These are phyloP conservation scores for Ormyrus nitidulus DNA, from an alignment of 2,888 invertebrate genomes.

Conservation along the genomic window DNA sequence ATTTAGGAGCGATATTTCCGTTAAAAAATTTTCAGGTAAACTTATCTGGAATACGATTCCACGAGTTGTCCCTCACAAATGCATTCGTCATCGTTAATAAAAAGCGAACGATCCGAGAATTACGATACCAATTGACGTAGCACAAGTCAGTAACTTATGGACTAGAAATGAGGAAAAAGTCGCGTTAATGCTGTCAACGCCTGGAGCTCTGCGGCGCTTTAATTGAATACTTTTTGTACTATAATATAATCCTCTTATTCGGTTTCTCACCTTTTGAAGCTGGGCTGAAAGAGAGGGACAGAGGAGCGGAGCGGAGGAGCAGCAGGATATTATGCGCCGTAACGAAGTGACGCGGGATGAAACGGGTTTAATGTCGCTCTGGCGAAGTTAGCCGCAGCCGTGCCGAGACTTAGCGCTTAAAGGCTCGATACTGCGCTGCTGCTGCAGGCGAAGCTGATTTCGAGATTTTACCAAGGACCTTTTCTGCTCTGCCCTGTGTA, in stretches of 20 bases:
- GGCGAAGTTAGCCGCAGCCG: background rate
- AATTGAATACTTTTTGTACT: constrained; percentile 34
- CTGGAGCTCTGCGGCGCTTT: background rate
- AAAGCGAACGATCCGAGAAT: too few relatives aligned
- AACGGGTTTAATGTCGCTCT: constrained; percentile 44
- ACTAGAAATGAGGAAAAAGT: background rate
- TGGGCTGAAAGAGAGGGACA: background rate
- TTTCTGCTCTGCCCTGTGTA: background rate
- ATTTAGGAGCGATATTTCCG: too few relatives aligned
- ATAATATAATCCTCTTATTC: constrained; percentile 44
- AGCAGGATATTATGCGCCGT: constrained; percentile 33
- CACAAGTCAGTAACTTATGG: too few relatives aligned
- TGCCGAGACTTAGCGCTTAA: constrained; percentile 5
- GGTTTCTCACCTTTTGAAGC: constrained; percentile 28
- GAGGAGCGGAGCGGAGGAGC: constrained; percentile 3
- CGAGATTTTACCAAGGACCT: constrained; percentile 15
- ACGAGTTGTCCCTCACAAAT: too few relatives aligned
- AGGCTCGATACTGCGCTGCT: background rate
- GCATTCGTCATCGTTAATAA: too few relatives aligned
- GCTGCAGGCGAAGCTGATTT: constrained; percentile 10
- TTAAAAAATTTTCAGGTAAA: too few relatives aligned
- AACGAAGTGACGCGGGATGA: constrained; percentile 44
- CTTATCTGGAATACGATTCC: too few relatives aligned
- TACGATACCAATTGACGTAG: too few relatives aligned
- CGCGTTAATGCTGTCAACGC: constrained; percentile 27